A percentile compares a stretch with the other conserved stretches of the same genome.
phyloP scores from a whole-genome alignment of 1,140 invertebrate species.

The Cotesia glomerata region DNA sequence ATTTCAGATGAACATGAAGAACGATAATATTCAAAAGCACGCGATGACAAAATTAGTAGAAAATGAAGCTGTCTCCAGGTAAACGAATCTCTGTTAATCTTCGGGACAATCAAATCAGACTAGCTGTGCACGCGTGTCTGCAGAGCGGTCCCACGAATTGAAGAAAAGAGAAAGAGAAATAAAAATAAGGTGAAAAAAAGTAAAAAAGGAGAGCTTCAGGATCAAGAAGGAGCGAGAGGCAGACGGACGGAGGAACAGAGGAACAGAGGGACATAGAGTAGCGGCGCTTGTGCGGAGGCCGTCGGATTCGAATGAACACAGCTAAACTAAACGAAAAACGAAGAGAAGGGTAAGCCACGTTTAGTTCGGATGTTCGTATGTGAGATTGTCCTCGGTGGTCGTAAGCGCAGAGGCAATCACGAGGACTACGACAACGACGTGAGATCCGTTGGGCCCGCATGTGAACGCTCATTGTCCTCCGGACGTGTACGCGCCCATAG shows the following conservation, averaged over 20 bases:
- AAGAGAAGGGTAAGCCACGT: constrained; percentile 21
- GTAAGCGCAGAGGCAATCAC: constrained; percentile 39
- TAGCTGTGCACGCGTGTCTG: constrained; percentile 7
- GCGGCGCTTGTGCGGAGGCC: constrained; percentile 22
- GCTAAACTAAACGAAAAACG: not conserved
- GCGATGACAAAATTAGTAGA: constrained; percentile 14
- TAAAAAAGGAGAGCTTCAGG: not conserved
- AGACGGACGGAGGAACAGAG: not conserved
- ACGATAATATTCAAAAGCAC: not conserved
- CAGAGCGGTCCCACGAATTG: constrained; percentile 21
- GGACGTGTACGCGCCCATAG: constrained; percentile 19
- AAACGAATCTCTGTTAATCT: constrained; percentile 29
- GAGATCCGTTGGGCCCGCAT: constrained; percentile 59
- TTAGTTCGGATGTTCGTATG: not conserved
- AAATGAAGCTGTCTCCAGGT: constrained; percentile 22
- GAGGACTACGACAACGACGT: constrained; percentile 36
- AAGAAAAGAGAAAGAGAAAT: constrained; percentile 9
- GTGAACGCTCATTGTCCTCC: constrained; percentile 50
- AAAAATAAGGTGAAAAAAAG: not conserved
- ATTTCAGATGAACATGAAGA: not conserved
- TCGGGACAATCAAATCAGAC: constrained; percentile 23
- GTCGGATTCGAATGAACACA: constrained; percentile 14
- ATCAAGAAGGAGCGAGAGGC: not conserved
- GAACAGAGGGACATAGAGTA: constrained; percentile 8
- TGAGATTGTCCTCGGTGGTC: constrained; percentile 29